phyloP scores from a whole-genome alignment of 2,797 vertebrate genomes.

The Diplodus puntazzo region DNA sequence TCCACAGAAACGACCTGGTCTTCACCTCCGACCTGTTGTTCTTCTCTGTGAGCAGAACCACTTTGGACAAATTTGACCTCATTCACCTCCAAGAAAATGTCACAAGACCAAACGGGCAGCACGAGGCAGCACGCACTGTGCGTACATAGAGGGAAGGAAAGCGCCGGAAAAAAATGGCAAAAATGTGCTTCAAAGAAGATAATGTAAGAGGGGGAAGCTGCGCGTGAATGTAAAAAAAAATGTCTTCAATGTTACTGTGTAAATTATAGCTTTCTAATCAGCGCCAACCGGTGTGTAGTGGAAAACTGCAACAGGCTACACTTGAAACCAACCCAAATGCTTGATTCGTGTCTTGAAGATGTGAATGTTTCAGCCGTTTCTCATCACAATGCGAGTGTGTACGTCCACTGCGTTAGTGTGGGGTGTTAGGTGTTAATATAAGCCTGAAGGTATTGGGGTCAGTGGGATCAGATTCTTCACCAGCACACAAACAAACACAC shows the following conservation, averaged over 20 bases:
- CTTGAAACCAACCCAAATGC: fast-evolving
- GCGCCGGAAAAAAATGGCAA: neutral
- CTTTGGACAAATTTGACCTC: constrained; percentile 49
- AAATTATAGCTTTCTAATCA: neutral
- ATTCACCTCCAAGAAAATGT: constrained; percentile 61
- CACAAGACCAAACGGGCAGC: constrained; percentile 27
- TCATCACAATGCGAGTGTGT: constrained; percentile 15
- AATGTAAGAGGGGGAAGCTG: neutral
- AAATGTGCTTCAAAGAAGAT: neutral
- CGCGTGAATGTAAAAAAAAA: neutral
- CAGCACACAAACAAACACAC: constrained; percentile 55
- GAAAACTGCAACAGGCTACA: neutral
- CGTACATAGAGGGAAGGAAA: neutral
- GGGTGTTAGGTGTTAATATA: constrained; percentile 68
- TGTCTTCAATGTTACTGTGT: neutral
- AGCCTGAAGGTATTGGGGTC: constrained; percentile 85
- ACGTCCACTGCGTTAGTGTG: constrained; percentile 16
- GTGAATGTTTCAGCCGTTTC: constrained; percentile 5
- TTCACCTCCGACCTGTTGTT: constrained; percentile 53
- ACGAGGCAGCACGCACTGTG: neutral
- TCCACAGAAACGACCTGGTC: neutral
- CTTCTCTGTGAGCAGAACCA: constrained; percentile 58
- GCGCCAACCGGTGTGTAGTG: neutral
- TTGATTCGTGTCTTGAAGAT: neutral
- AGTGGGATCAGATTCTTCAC: constrained; percentile 79